Percentiles rank a stretch among this genome's conserved stretches.
phyloP scores from a whole-genome alignment of 2,113 vertebrate genomes.

The Hoplias malabaricus region DNA sequence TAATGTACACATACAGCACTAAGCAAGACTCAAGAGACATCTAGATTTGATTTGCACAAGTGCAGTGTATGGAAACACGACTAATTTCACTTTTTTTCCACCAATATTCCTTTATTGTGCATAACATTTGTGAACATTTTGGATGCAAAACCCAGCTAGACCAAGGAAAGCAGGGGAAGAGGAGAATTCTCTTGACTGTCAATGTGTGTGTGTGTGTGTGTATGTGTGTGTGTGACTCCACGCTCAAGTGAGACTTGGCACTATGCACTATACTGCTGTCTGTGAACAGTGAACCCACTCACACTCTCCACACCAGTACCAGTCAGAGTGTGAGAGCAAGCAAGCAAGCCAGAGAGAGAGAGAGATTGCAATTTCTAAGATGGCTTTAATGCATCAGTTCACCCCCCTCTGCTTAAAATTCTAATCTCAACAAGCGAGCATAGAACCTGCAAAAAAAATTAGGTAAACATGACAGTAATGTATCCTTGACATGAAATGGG shows the following conservation, averaged over 20 bases:
- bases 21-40: no score
- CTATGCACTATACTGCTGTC: background rate
- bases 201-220: conserved; percentile 25
- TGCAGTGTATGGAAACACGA: no score
- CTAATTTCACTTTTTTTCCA: no score
- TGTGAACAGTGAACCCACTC: conserved; percentile 49
- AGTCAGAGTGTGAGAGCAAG: background rate
- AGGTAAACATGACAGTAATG: background rate
- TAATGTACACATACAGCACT: no score
- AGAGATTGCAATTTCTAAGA: no score
- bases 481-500: background rate
- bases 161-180: background rate
- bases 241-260: conserved; percentile 49
- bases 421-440: background rate
- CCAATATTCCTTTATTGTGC: no score
- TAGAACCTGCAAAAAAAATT: background rate
- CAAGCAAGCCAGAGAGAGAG: background rate
- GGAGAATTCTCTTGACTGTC: background rate
- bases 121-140: no score
- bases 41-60: no score
- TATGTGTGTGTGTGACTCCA: conserved; percentile 23
- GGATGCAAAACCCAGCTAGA: no score
- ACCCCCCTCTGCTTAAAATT: background rate
- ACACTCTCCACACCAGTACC: conserved; percentile 27
- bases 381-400: no score